These are phyloP conservation scores for Polyodon spathula DNA, from an alignment of 2,113 vertebrate genomes.

Conservation along the genomic window DNA sequence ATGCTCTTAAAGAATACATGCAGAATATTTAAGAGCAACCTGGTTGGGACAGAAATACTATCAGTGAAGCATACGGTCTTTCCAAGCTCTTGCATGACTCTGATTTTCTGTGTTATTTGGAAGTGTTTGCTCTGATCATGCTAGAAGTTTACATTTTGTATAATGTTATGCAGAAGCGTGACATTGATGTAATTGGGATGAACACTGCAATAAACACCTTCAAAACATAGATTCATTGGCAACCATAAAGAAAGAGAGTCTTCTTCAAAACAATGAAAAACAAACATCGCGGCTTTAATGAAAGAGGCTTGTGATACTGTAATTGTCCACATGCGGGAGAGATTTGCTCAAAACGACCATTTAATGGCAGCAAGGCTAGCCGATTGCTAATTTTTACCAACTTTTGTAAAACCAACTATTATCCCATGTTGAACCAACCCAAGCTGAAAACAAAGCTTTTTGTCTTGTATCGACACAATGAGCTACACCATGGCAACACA, in stretches of 20 bases:
- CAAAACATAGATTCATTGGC: neutral
- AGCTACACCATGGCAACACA: neutral
- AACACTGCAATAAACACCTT: neutral
- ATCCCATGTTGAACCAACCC: neutral
- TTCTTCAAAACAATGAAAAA: neutral
- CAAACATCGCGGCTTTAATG: neutral
- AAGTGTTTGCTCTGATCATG: neutral
- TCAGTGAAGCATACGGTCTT: constrained; percentile 6
- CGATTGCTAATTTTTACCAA: too few relatives aligned
- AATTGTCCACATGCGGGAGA: neutral
- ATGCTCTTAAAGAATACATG: neutral
- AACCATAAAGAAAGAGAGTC: neutral
- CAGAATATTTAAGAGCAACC: neutral
- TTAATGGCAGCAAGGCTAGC: neutral
- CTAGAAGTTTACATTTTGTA: constrained; percentile 4
- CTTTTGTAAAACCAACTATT: too few relatives aligned
- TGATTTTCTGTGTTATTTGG: neutral
- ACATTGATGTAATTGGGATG: neutral
- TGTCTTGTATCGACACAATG: neutral
- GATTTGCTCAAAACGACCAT: neutral
- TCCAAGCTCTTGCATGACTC: constrained; percentile 1
- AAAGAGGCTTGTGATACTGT: neutral
- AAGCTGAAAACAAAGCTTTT: neutral
- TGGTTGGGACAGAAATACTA: constrained; percentile 10
- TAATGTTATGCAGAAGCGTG: neutral